A percentile compares a stretch with the other conserved stretches of the same genome.
phyloP scores from a whole-genome alignment of 2,797 vertebrate species.

The Toxotes lorentzi region DNA sequence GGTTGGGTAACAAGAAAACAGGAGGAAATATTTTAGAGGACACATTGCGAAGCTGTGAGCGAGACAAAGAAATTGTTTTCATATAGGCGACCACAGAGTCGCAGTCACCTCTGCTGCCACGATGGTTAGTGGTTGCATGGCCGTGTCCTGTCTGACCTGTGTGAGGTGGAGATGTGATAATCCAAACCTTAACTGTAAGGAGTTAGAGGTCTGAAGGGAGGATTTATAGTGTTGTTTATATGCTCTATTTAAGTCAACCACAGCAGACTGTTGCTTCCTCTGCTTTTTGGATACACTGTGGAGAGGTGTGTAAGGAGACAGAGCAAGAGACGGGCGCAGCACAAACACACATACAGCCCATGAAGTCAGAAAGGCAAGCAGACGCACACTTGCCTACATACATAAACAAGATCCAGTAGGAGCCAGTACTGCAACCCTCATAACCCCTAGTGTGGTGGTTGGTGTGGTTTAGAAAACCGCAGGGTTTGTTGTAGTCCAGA shows the following conservation, averaged over 20 bases:
- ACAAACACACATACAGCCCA: conserved; percentile 13
- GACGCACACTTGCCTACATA: conserved; percentile 25
- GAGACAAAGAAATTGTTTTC: conserved; percentile 62
- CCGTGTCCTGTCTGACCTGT: conserved; percentile 64
- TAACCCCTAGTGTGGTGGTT: conserved; percentile 47
- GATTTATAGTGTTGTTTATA: conserved; percentile 86
- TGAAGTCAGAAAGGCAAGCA: conserved; percentile 33
- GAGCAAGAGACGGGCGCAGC: conserved; percentile 25
- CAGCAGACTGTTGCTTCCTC: conserved; percentile 77
- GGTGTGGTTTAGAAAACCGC: conserved; percentile 66
- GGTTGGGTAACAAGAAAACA: conserved; percentile 31
- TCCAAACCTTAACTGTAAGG: conserved; percentile 69
- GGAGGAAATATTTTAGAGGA: conserved; percentile 23
- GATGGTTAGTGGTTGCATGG: conserved; percentile 57
- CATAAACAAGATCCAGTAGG: conserved; percentile 70
- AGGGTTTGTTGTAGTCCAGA: conserved; percentile 54
- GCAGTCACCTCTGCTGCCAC: conserved; percentile 57
- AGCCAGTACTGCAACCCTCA: conserved; percentile 52
- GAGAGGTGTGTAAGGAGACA: conserved; percentile 49
- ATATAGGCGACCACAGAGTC: conserved; percentile 44
- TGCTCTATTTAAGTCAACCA: conserved; percentile 71
- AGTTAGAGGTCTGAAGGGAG: conserved; percentile 70
- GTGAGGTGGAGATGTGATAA: conserved; percentile 67
- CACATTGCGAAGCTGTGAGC: conserved; percentile 27
- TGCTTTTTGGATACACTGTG: conserved; percentile 53